Conservation (phyloP, 2,113 vertebrate genomes). For the Peucedramus taeniatus region DNA sequence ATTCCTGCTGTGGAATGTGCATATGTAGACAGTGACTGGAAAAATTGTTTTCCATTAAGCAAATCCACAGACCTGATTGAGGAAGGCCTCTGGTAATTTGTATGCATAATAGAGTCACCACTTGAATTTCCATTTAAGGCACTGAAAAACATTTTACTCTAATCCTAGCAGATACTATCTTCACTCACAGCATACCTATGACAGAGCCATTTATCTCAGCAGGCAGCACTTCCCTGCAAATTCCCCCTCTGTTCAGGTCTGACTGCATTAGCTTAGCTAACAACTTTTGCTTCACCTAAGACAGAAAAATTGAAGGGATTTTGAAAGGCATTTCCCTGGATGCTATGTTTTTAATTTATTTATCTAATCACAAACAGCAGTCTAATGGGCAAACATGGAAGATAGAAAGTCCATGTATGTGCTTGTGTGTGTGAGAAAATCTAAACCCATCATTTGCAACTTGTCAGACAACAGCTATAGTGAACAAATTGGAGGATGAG, state of each 20-base stretch:
- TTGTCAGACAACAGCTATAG: background rate
- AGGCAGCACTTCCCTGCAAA: slow-evolving; percentile 35
- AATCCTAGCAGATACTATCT: slow-evolving; percentile 59
- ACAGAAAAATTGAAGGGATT: slow-evolving; percentile 34
- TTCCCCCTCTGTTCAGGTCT: slow-evolving; percentile 8
- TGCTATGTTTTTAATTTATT: slow-evolving; percentile 19
- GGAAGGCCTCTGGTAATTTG: slow-evolving; percentile 62
- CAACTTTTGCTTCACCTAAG: slow-evolving; percentile 48
- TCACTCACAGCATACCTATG: slow-evolving; percentile 27
- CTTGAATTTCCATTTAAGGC: slow-evolving; percentile 70
- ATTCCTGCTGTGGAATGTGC: slow-evolving; percentile 38
- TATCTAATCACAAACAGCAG: slow-evolving; percentile 9
- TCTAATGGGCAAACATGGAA: background rate
- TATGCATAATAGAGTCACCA: slow-evolving; percentile 63
- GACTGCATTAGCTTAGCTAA: slow-evolving; percentile 35
- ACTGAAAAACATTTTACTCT: slow-evolving; percentile 62
- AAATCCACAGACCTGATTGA: slow-evolving; percentile 55
- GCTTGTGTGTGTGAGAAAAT: background rate
- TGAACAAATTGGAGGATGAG: background rate
- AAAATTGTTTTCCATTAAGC: slow-evolving; percentile 62
- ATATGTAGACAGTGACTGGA: slow-evolving; percentile 40
- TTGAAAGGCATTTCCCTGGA: slow-evolving; percentile 11
- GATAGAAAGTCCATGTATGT: background rate
- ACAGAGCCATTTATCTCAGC: slow-evolving; percentile 50
- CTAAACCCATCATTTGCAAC: background rate